phyloP scores from a whole-genome alignment of 2,797 vertebrate genomes.

The Saxicola maurus region DNA sequence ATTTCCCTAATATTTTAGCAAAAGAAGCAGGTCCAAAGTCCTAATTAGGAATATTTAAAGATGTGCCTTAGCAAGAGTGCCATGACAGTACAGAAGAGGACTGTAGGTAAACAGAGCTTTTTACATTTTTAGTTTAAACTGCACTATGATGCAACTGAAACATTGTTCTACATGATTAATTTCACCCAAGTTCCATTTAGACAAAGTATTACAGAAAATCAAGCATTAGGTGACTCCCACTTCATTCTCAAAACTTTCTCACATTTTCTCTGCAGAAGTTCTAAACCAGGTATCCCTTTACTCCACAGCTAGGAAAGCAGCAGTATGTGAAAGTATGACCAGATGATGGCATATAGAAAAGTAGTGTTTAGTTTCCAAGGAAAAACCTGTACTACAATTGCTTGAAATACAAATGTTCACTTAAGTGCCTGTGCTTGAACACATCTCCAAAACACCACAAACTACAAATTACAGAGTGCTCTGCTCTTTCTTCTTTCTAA shows the following conservation, averaged over 20 bases:
- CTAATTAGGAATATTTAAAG: not conserved
- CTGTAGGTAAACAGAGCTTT: not conserved
- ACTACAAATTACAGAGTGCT: not conserved
- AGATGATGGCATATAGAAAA: not conserved
- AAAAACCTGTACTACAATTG: not conserved
- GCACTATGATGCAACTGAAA: not conserved
- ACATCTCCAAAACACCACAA: not conserved
- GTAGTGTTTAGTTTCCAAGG: not conserved
- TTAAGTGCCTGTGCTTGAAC: not conserved
- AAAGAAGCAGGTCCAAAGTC: not conserved
- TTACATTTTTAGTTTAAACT: not conserved
- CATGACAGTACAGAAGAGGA: not conserved
- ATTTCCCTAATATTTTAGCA: not conserved
- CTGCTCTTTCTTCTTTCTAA: not conserved
- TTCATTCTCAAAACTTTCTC: not conserved
- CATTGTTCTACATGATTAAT: not conserved
- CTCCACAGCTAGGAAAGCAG: not conserved
- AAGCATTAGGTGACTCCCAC: not conserved
- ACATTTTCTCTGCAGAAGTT: not conserved
- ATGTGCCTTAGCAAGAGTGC: not conserved
- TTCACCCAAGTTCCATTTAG: not conserved
- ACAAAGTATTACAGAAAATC: not conserved
- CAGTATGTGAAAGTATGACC: not conserved
- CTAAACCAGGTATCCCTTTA: not conserved
- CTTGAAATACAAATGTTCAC: not conserved